phyloP scores from a whole-genome alignment of 2,888 invertebrate species.

The Chrysolina americana region DNA sequence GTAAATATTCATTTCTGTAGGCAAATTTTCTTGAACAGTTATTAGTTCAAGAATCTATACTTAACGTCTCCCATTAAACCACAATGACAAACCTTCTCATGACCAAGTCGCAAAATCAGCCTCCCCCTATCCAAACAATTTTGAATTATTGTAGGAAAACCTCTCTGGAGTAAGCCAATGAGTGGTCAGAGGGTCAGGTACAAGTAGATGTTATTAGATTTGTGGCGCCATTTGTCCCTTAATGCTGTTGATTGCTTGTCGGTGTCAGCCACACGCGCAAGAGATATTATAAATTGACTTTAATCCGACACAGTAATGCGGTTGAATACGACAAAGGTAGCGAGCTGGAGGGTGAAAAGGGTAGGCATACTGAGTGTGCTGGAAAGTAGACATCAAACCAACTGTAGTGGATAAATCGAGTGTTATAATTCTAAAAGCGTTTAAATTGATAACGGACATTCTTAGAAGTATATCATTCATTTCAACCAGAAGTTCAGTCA shows the following conservation, averaged over 20 bases:
- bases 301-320: conserved; percentile 5
- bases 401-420: too few relatives aligned
- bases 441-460: too few relatives aligned
- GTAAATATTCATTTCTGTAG: too few relatives aligned
- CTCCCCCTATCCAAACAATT: conserved; percentile 5
- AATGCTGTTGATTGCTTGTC: conserved; percentile 19
- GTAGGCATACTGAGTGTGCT: not conserved
- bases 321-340: conserved; percentile 2
- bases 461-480: too few relatives aligned
- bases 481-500: too few relatives aligned
- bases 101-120: not conserved
- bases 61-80: not conserved
- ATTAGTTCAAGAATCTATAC: not conserved
- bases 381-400: too few relatives aligned
- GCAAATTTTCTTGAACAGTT: too few relatives aligned
- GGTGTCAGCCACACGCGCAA: conserved; percentile 13
- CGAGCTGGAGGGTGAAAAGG: not conserved
- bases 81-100: not conserved
- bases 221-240: conserved; percentile 19
- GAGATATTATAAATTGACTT: conserved; percentile 8
- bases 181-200: conserved; percentile 21
- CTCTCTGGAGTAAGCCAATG: conserved; percentile 13
- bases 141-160: conserved; percentile 7
- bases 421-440: too few relatives aligned
- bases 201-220: conserved; percentile 19